Conservation (phyloP, 2,113 vertebrate species). For the Pholis gunnellus region DNA sequence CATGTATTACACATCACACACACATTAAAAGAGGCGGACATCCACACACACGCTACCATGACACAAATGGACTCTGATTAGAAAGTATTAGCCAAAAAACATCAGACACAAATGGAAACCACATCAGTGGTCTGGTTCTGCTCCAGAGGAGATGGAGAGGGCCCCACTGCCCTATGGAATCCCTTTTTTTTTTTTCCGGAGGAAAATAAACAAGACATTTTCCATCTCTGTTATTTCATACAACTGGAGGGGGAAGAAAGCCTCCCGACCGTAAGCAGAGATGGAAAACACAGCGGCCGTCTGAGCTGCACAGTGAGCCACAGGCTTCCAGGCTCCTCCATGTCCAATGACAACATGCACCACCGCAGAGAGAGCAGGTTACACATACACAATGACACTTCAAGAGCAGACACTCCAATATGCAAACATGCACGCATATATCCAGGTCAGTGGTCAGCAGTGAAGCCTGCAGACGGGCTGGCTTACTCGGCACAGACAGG, state of each 20-base stretch:
- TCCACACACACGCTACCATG: conserved; percentile 50
- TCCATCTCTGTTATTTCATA: conserved; percentile 56
- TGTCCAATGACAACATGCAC: conserved; percentile 52
- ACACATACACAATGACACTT: not conserved
- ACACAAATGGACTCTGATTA: conserved; percentile 76
- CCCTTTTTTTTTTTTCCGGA: conserved; percentile 1
- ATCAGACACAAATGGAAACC: conserved; percentile 68
- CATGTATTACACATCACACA: conserved; percentile 40
- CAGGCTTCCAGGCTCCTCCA: conserved; percentile 42
- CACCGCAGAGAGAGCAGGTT: conserved; percentile 20
- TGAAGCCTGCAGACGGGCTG: conserved; percentile 28
- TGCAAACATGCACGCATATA: not conserved
- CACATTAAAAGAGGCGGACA: conserved; percentile 35
- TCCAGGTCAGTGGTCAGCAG: conserved; percentile 46
- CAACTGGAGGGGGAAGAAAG: conserved; percentile 49
- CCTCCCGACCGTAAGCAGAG: conserved; percentile 49
- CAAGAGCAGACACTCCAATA: not conserved
- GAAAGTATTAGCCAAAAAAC: conserved; percentile 76
- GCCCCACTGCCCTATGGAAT: conserved; percentile 32
- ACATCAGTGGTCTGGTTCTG: conserved; percentile 71
- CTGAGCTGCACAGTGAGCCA: conserved; percentile 50
- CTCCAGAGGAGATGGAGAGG: conserved; percentile 51
- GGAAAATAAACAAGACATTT: conserved; percentile 64
- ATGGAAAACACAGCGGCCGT: conserved; percentile 55
- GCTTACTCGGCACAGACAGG: conserved; percentile 21